These are phyloP conservation scores for Caenorhabditis panamensis DNA, from an alignment of 2,888 invertebrate species.

Conservation along the genomic window DNA sequence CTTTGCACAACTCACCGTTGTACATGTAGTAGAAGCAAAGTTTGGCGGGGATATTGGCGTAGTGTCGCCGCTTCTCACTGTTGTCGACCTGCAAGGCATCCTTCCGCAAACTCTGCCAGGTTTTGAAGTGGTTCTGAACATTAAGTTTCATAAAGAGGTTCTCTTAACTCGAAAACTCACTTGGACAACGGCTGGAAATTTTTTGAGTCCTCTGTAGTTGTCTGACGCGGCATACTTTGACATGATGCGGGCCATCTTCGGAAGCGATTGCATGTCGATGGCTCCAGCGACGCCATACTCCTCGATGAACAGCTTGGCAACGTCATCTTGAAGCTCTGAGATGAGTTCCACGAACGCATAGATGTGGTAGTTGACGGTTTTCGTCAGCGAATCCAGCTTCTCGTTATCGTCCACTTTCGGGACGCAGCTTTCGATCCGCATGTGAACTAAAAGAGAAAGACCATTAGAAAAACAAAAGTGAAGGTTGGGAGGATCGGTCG, in stretches of 20 bases:
- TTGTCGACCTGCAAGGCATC: conserved; percentile 9
- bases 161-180: neutral
- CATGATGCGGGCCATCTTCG: conserved; percentile 41
- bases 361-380: neutral
- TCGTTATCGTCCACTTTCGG: neutral
- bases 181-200: neutral
- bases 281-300: conserved; percentile 31
- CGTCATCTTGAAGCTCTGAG: conserved; percentile 16
- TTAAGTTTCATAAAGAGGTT: neutral
- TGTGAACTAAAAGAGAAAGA: neutral
- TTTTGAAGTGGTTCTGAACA: conserved; percentile 16
- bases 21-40: conserved; percentile 32
- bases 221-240: conserved; percentile 34
- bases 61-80: neutral
- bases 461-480: too few species aligned
- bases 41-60: conserved; percentile 25
- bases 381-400: neutral
- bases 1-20: conserved; percentile 48
- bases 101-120: conserved; percentile 26
- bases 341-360: conserved; percentile 2
- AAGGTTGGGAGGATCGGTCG: too few species aligned
- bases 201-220: conserved; percentile 3
- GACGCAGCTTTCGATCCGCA: conserved; percentile 4
- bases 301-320: conserved; percentile 26
- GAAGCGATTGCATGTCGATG: conserved; percentile 25